Evolutionary conservation across 2,113 vertebrate genomes (phyloP).

Genomic region (Willisornis vidua): DNA sequence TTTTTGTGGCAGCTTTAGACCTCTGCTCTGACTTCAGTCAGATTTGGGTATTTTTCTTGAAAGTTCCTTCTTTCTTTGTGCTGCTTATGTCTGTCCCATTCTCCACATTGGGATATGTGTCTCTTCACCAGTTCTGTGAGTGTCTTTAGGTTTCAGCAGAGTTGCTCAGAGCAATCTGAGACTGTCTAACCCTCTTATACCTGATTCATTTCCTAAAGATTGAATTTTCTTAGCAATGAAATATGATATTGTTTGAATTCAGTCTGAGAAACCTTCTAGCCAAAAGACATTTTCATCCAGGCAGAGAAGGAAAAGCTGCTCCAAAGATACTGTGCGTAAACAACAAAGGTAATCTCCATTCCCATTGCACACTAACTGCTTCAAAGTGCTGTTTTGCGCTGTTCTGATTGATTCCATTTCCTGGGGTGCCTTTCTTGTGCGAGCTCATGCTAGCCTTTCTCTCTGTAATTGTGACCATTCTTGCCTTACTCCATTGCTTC

Average conservation of each 20-base stretch:
- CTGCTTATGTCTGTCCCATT: neutral
- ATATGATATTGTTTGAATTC: neutral
- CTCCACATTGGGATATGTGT: neutral
- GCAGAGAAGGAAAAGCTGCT: neutral
- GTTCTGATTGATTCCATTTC: neutral
- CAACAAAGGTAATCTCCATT: neutral
- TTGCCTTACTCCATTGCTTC: neutral
- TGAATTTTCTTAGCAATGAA: neutral
- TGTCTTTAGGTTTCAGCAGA: neutral
- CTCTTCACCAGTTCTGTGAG: neutral
- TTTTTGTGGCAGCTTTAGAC: neutral
- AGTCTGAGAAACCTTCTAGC: neutral
- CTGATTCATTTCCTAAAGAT: neutral
- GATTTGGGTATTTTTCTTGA: neutral
- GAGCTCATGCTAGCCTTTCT: neutral
- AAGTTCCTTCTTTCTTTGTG: neutral
- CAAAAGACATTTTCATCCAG: neutral
- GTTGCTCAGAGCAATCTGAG: neutral
- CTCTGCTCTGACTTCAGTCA: neutral
- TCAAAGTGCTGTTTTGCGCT: neutral
- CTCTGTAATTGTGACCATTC: neutral
- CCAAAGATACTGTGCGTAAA: neutral
- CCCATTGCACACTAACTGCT: neutral
- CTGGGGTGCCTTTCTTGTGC: neutral
- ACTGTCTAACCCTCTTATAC: neutral